Conservation (phyloP, 1,140 invertebrate genomes). For the Hormaphis cornu region DNA sequence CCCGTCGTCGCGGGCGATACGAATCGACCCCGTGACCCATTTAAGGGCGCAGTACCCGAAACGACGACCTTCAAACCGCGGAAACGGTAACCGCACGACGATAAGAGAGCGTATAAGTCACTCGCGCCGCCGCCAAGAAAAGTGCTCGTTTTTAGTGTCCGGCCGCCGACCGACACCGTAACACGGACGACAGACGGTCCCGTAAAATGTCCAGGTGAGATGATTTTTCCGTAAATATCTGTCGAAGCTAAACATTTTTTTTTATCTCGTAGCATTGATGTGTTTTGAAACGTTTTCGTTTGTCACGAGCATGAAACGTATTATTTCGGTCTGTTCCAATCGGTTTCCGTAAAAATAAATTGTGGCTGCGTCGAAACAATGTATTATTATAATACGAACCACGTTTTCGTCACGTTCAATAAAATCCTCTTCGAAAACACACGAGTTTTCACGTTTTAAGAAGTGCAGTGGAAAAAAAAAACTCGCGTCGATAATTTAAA, state of each 20-base stretch:
- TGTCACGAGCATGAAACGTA: too few species aligned
- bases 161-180: not conserved
- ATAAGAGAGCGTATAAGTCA: not conserved
- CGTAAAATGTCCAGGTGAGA: conserved; percentile 17
- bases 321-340: too few species aligned
- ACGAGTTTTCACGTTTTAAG: too few species aligned
- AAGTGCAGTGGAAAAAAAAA: too few species aligned
- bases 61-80: conserved; percentile 22
- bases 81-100: not conserved
- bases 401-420: not conserved
- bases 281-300: not conserved
- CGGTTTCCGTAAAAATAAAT: too few species aligned
- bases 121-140: not conserved
- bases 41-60: conserved; percentile 4
- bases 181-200: not conserved
- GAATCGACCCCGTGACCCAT: conserved; percentile 9
- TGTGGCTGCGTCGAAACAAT: too few species aligned
- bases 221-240: not conserved
- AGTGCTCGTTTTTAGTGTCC: not conserved
- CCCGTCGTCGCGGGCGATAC: not conserved
- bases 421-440: too few species aligned
- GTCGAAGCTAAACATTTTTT: not conserved
- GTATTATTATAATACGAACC: not conserved
- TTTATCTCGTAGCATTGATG: not conserved
- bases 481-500: too few species aligned